Percentiles rank a stretch among this genome's conserved stretches.
These are phyloP conservation scores for Gonioctena quinquepunctata DNA, from an alignment of 1,140 invertebrate species.

Conservation along the genomic window DNA sequence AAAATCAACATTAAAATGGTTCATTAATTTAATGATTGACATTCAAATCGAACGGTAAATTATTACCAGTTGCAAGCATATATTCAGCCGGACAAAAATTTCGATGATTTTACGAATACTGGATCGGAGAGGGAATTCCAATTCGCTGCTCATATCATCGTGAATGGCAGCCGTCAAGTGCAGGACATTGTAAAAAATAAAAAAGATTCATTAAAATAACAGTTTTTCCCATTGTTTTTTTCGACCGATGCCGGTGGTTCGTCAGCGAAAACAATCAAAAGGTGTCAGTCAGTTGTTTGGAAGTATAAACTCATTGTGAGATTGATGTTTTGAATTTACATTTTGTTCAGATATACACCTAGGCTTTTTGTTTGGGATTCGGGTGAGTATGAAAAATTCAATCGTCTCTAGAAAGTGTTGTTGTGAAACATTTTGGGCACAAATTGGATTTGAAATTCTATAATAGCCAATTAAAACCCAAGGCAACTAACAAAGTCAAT, in stretches of 20 bases:
- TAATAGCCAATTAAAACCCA: too few relatives aligned
- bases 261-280: neutral
- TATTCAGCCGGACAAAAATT: constrained; percentile 10
- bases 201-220: neutral
- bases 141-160: neutral
- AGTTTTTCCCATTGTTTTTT: neutral
- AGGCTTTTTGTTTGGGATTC: too few relatives aligned
- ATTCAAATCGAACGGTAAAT: constrained; percentile 12
- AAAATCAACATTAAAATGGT: constrained; percentile 17
- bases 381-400: too few relatives aligned
- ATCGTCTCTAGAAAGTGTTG: too few relatives aligned
- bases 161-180: constrained; percentile 15
- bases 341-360: neutral
- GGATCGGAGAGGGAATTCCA: neutral
- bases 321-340: neutral
- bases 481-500: too few relatives aligned
- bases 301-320: neutral
- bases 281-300: neutral
- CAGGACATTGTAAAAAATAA: constrained; percentile 8
- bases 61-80: neutral
- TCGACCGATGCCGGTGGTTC: neutral
- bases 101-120: constrained; percentile 12
- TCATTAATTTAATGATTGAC: constrained; percentile 19
- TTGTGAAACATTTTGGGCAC: too few relatives aligned
- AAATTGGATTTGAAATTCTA: too few relatives aligned